Evolutionary conservation across 2,113 vertebrate species (phyloP).

Genomic region (Nerophis lumbriciformis): DNA sequence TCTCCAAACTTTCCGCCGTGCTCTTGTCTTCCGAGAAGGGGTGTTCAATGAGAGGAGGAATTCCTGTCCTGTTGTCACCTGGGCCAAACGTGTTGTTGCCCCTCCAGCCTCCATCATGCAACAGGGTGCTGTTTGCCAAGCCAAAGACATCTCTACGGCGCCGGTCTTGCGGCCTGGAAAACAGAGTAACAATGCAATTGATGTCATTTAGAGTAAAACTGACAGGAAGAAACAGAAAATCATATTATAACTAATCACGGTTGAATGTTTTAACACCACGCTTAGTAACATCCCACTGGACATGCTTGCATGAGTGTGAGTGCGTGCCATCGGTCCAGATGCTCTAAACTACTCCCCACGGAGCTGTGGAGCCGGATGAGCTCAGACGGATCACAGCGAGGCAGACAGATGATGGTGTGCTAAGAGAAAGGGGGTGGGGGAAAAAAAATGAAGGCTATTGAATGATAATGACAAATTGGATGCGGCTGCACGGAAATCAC

Average conservation of each 20-base stretch:
- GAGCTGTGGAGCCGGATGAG: conserved; percentile 40
- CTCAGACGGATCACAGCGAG: conserved; percentile 40
- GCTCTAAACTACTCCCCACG: conserved; percentile 39
- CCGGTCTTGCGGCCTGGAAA: conserved; percentile 76
- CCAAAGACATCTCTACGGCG: conserved; percentile 82
- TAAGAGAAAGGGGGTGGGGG: not conserved
- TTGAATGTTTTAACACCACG: conserved; percentile 21
- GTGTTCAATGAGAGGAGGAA: conserved; percentile 77
- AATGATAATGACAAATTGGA: conserved; percentile 13
- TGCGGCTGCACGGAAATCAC: conserved; percentile 6
- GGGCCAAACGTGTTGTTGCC: conserved; percentile 61
- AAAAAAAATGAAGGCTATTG: conserved; percentile 5
- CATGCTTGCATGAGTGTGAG: conserved; percentile 1
- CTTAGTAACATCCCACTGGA: conserved; percentile 9
- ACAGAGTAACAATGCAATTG: conserved; percentile 13
- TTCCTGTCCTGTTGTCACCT: conserved; percentile 72
- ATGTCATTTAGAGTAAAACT: not conserved
- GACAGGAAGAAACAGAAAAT: conserved; percentile 7
- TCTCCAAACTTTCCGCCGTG: conserved; percentile 79
- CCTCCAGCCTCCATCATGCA: conserved; percentile 41
- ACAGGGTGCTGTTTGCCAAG: conserved; percentile 76
- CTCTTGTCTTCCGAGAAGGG: conserved; percentile 82
- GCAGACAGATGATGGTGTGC: conserved; percentile 23
- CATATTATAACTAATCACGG: conserved; percentile 10
- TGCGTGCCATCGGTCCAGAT: conserved; percentile 29